Evolutionary conservation across 2,888 invertebrate species (phyloP), one percentile per base, ranked within the genome.

Genomic region (Papilio demoleus): DNA sequence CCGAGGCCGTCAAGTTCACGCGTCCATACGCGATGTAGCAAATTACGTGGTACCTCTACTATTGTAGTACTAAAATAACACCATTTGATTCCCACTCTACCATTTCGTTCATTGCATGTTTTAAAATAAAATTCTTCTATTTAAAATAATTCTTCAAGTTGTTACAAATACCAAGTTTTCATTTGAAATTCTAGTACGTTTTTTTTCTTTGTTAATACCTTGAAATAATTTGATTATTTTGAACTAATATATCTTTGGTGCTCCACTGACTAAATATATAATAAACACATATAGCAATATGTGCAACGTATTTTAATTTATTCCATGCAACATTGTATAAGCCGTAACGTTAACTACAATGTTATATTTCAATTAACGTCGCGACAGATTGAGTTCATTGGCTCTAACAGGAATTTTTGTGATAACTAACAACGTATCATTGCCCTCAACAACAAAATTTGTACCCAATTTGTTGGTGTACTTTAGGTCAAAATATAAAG

Each of bases 21-120:
- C 17, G 34, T 50, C 60, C 65, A 56, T 65, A 45, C 22, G 61
- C 53, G 42, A 68, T 68, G 34, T 60, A 65, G 60, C 65, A 60
- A 60, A 60, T 65, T 68, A 65, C 68, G 50, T 60, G 4, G 34
- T 50, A 34, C 27, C 58, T 24, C 12, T n/a, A 24, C 45, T 24
- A 24, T 36, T 17, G 38, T 40, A 53, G 19, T 60, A 53, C 60
- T 42, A 42, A 42, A 19, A 45, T 22, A 42, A 45, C 34, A 42
- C 65, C 19, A 65, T 58, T 59, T 36, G 40, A 59, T 59, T 59
- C 9, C 8, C 22, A 45, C 5, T 34, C 24, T 42, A 19, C 24
- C 2, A n/a, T n/a, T n/a, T n/a, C 0, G n/a, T 61, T 38, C 24
- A 27, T 8, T 42, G 40, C 22, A 38, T 38, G 0, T n/a, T 38